These are phyloP conservation scores for Ceryle rudis DNA, from an alignment of 2,797 vertebrate species.

Conservation along the genomic window DNA sequence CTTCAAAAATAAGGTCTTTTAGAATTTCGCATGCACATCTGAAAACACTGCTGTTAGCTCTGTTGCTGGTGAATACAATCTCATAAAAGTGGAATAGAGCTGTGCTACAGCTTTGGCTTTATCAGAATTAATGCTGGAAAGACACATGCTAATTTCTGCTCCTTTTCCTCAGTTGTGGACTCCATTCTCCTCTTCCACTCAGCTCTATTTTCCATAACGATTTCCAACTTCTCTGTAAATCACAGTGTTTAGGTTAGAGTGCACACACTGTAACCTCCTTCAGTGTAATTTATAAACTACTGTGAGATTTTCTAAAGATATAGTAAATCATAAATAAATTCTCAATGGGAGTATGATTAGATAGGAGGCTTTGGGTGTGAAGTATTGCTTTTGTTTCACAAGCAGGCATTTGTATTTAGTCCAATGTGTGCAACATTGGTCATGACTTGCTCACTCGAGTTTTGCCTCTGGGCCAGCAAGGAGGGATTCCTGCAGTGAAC, in stretches of 20 bases:
- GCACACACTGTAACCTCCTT: neutral
- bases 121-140: neutral
- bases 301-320: slow-evolving; percentile 16
- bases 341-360: neutral
- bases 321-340: slow-evolving; percentile 26
- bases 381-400: neutral
- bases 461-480: neutral
- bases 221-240: slow-evolving; percentile 30
- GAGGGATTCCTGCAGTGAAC: neutral
- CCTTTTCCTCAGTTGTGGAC: neutral
- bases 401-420: neutral
- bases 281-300: neutral
- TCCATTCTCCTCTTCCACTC: neutral
- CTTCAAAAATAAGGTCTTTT: neutral
- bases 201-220: slow-evolving; percentile 10
- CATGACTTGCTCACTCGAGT: neutral
- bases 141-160: neutral
- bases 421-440: neutral
- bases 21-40: neutral
- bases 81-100: neutral
- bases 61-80: neutral
- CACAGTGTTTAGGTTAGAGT: slow-evolving; percentile 18
- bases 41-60: neutral
- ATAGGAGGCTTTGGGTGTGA: neutral
- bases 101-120: neutral